A percentile compares a stretch with the other conserved stretches of the same genome.
These are phyloP conservation scores for Dorcus parallelipipedus DNA, from an alignment of 2,888 invertebrate species.

Conservation along the genomic window DNA sequence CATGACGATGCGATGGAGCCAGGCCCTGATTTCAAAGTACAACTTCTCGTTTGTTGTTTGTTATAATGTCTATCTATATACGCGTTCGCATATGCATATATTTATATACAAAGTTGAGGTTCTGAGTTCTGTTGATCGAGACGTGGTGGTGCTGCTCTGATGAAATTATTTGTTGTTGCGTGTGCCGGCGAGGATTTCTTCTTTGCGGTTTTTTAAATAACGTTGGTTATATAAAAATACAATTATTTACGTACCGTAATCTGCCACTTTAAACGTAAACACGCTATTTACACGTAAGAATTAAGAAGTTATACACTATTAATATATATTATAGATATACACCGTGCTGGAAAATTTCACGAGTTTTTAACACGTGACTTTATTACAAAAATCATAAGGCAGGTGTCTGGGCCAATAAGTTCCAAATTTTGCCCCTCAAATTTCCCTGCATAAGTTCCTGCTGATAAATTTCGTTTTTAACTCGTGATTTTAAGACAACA, in stretches of 20 bases:
- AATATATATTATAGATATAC: constrained; percentile 30
- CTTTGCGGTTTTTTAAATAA: constrained; percentile 45
- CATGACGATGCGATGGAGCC: constrained; percentile 40
- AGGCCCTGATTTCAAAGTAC: constrained; percentile 52
- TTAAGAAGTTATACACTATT: constrained; percentile 45
- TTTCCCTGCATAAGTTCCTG: too few species aligned
- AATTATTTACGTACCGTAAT: constrained; percentile 35
- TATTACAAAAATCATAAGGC: too few species aligned
- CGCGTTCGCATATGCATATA: constrained; percentile 16
- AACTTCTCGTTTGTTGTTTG: constrained; percentile 49
- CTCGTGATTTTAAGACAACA: too few species aligned
- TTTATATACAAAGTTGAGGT: constrained; percentile 24
- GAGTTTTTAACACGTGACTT: too few species aligned
- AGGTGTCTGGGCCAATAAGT: too few species aligned
- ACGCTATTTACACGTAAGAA: constrained; percentile 44
- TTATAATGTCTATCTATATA: constrained; percentile 29
- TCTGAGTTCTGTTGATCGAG: constrained; percentile 34
- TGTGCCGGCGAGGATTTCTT: constrained; percentile 23
- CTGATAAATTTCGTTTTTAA: too few species aligned
- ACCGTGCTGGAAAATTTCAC: constrained; percentile 2
- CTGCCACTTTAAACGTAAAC: constrained; percentile 46
- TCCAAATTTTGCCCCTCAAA: too few species aligned
- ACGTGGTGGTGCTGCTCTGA: constrained; percentile 16
- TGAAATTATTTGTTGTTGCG: constrained; percentile 4
- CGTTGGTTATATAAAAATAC: constrained; percentile 25